Evolutionary conservation across 2,888 invertebrate genomes (phyloP), one percentile per base, ranked within the genome.

Genomic region (Phaedon cochleariae): DNA sequence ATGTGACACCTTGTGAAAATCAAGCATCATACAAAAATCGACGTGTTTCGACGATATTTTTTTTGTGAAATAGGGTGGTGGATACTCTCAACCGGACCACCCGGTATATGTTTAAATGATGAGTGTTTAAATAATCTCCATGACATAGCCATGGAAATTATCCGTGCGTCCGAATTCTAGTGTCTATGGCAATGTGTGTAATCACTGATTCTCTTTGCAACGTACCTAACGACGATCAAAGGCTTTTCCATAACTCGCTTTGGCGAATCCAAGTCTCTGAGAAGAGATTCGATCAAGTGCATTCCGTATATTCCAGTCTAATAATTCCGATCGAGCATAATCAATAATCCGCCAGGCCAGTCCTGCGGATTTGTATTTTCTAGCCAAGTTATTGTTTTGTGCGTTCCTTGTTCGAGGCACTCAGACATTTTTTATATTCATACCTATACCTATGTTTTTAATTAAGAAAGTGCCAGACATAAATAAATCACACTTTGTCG

Each of bases 381-480:
- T n/a, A n/a, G n/a, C n/a, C n/a, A n/a, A n/a, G 34, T 3, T 5
- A 6, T 26, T 26, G 26, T 26, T 26, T 3, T 26, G 6, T 26
- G 6, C 26, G 26, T 5, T 6, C 26, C 4, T 26, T 6, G 26
- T 5, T 6, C 26, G 6, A 34, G 12, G 34, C 34, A 10, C 34
- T 34, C 34, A 12, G 34, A 34, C 34, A 10, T 10, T 34, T 34
- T 34, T 34, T 34, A 29, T 7, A 7, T 29, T 6, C 7, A 29
- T 29, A 34, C 12, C 6, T 34, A 34, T 34, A 34, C 34, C 34
- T 2, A 12, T n/a, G 34, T 10, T 70, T 72, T 74, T 73, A 74
- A 74, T 74, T 74, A 74, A 74, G 74, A 72, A 74, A 74, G 67
- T 69, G 72, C 71, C 73, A 60, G 54, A 57, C 62, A 64, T 66